These are phyloP conservation scores for Monarcha castaneiventris DNA, from an alignment of 2,113 vertebrate species.

Conservation along the genomic window DNA sequence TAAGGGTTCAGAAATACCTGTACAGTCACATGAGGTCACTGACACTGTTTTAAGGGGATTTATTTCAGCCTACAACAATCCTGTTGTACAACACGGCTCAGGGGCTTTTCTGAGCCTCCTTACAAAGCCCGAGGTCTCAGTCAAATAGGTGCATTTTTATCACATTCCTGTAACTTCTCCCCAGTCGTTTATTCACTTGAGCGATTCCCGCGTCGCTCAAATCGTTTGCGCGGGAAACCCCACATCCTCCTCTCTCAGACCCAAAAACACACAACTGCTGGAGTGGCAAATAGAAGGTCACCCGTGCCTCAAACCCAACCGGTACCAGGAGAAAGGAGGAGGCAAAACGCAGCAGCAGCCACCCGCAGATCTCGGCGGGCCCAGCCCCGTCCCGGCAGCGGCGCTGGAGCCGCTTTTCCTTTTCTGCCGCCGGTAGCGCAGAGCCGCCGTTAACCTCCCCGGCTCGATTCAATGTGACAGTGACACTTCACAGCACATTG, in stretches of 20 bases:
- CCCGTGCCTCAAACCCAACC: background rate
- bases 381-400: background rate
- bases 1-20: background rate
- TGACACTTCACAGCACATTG: constrained; percentile 82
- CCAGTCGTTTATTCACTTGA: background rate
- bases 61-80: background rate
- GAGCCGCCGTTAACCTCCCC: constrained; percentile 62
- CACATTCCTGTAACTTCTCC: background rate
- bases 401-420: background rate
- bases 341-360: background rate
- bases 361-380: rapidly evolving
- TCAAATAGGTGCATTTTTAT: background rate
- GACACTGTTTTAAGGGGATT: background rate
- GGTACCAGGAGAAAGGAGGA: background rate
- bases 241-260: background rate
- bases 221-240: background rate
- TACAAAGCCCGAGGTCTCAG: background rate
- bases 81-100: background rate
- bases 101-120: background rate
- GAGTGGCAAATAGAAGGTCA: background rate
- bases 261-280: background rate
- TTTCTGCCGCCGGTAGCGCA: background rate
- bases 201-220: rapidly evolving
- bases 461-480: constrained; percentile 77
- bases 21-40: background rate